Conservation (phyloP, 1,140 invertebrate genomes). For the Caerostris darwini region DNA sequence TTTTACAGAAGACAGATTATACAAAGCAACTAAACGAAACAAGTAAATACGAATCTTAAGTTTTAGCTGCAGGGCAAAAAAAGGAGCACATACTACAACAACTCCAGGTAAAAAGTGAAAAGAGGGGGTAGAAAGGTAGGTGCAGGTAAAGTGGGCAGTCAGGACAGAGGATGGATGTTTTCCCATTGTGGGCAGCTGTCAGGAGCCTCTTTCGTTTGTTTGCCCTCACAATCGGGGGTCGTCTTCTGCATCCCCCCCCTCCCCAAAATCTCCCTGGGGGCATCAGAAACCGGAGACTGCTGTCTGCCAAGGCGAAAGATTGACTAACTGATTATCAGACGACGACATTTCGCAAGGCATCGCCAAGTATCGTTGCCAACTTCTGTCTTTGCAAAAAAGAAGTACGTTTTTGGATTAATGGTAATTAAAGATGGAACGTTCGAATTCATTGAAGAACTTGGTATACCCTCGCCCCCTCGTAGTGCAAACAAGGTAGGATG, state of each 20-base stretch:
- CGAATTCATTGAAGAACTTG: neutral
- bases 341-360: neutral
- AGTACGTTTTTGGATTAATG: neutral
- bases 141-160: slow-evolving; percentile 46
- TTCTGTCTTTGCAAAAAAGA: neutral
- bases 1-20: neutral
- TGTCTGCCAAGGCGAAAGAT: slow-evolving; percentile 53
- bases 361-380: neutral
- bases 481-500: slow-evolving; percentile 32
- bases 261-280: neutral
- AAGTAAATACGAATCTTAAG: neutral
- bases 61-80: neutral
- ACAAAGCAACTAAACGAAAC: neutral
- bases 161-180: slow-evolving; percentile 61
- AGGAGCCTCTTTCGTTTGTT: slow-evolving; percentile 69
- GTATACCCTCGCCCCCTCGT: slow-evolving; percentile 5
- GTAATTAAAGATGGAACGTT: neutral
- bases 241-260: neutral
- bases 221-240: slow-evolving; percentile 27
- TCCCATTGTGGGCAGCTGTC: slow-evolving; percentile 69
- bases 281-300: slow-evolving; percentile 54
- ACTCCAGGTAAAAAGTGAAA: slow-evolving; percentile 17
- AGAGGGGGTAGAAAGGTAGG: slow-evolving; percentile 15
- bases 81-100: neutral
- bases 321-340: slow-evolving; percentile 37